Evolutionary conservation across 2,888 invertebrate genomes (phyloP).

Genomic region (Melinopterus prodromus): DNA sequence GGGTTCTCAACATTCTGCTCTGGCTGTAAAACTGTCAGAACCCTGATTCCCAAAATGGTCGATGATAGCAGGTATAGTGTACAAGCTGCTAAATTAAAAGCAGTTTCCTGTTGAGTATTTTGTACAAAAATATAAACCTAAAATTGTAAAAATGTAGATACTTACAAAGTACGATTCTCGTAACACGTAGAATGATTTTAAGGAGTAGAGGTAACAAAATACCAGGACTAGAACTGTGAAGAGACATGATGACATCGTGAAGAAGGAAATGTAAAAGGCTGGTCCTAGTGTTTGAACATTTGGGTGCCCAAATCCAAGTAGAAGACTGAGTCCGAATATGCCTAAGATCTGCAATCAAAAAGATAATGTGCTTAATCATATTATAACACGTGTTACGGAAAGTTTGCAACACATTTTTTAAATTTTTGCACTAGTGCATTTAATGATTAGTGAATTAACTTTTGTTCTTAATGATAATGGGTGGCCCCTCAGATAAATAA

Average conservation of each 20-base stretch:
- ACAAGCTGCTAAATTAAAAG: neutral
- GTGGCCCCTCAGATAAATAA: too few species aligned
- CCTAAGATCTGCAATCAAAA: slow-evolving; percentile 12
- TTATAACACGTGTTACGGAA: neutral
- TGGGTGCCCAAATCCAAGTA: slow-evolving; percentile 5
- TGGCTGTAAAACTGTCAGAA: neutral
- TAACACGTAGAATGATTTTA: slow-evolving; percentile 13
- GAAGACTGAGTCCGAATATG: neutral
- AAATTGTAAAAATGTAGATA: neutral
- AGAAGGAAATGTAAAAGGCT: slow-evolving; percentile 11
- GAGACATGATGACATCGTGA: slow-evolving; percentile 14
- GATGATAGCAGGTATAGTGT: neutral
- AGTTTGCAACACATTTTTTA: too few species aligned
- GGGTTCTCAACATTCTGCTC: neutral
- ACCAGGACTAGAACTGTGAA: neutral
- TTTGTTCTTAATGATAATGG: too few species aligned
- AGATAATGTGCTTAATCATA: neutral
- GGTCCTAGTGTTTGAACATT: neutral
- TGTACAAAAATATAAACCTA: neutral
- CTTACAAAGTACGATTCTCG: slow-evolving; percentile 13
- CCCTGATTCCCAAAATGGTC: neutral
- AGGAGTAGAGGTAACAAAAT: slow-evolving; percentile 13
- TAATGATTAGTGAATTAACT: too few species aligned
- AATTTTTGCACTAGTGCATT: too few species aligned
- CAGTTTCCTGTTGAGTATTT: slow-evolving; percentile 5